Evolutionary conservation across 2,888 invertebrate genomes (phyloP), one percentile per base, ranked within the genome.

Genomic region (Dicyrtoma fusca): DNA sequence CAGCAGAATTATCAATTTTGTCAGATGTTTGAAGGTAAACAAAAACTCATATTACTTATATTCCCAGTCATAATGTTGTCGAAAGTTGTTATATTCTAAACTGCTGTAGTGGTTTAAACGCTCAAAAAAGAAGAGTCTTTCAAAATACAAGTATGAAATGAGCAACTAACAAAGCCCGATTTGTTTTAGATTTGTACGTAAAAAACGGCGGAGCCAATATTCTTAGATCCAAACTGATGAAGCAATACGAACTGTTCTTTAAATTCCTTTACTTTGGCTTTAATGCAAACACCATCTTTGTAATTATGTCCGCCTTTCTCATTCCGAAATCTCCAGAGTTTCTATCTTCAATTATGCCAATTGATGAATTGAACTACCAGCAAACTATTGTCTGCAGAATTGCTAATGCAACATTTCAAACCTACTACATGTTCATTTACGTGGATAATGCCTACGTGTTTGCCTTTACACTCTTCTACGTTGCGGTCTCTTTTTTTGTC

Each of bases 311-410:
- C 8, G 61, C 61, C 1, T 34, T 42, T 17, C 5, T 42, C 3
- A 2, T 34, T 1, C 61, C 61, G 14, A 34, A 61, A 11, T 61
- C 61, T 5, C 61, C 61, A 17, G 61, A 61, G 19, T 14, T 61
- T 1, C 1, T 61, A 1, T 61, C 61, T n/a, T 61, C 61, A n/a
- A n/a, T 61, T 1, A n/a, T 34, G 34, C 34, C 34, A 3, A 5
- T 17, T 42, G 5, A n/a, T 19, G 19, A 61, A 42, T n/a, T n/a
- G n/a, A 19, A 34, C 1, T 3, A 2, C 1, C 5, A 1, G 14
- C 4, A 14, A 1, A 42, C 1, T 21, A 14, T 17, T 42, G 1
- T 11, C 3, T 13, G 19, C 13, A 13, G 61, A 44, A 8, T 61
- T 1, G 42, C 42, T 1, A 11, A 4, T 10, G 17, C 42, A 3